Evolutionary conservation across 2,797 vertebrate species (phyloP).

Genomic region (Anolis apletophallus): DNA sequence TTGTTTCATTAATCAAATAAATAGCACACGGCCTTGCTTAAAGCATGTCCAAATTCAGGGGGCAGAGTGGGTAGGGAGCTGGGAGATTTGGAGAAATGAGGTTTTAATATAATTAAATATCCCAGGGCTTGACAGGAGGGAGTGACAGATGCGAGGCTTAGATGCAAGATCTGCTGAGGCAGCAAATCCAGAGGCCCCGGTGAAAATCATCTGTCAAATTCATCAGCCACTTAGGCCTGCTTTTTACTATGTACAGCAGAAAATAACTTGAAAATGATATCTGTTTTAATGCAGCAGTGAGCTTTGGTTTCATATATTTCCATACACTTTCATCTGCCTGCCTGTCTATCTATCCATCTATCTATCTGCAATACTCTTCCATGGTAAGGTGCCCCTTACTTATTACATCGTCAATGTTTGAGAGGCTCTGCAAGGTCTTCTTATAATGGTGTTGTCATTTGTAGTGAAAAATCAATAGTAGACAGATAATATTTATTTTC

Average conservation of each 20-base stretch:
- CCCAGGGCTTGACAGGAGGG: constrained; percentile 60
- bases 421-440: constrained; percentile 48
- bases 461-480: constrained; percentile 47
- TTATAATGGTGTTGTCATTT: constrained; percentile 48
- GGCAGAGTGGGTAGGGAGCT: background rate
- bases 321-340: too few relatives aligned
- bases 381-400: constrained; percentile 37
- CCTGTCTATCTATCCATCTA: too few relatives aligned
- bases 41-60: background rate
- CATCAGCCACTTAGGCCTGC: constrained; percentile 55
- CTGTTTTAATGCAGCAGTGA: constrained; percentile 29
- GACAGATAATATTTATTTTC: constrained; percentile 41
- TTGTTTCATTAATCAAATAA: background rate
- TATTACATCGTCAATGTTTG: constrained; percentile 55
- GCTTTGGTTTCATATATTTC: background rate
- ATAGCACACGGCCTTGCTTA: background rate
- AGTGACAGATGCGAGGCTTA: constrained; percentile 62
- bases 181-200: constrained; percentile 63
- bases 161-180: constrained; percentile 56
- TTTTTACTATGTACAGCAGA: constrained; percentile 56
- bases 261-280: constrained; percentile 50
- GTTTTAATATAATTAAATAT: constrained; percentile 56
- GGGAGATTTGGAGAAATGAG: constrained; percentile 19
- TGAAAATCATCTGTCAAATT: constrained; percentile 66
- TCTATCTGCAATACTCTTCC: background rate